Evolutionary conservation across 2,888 invertebrate genomes (phyloP).

Genomic region (Amphipoea oculea): DNA sequence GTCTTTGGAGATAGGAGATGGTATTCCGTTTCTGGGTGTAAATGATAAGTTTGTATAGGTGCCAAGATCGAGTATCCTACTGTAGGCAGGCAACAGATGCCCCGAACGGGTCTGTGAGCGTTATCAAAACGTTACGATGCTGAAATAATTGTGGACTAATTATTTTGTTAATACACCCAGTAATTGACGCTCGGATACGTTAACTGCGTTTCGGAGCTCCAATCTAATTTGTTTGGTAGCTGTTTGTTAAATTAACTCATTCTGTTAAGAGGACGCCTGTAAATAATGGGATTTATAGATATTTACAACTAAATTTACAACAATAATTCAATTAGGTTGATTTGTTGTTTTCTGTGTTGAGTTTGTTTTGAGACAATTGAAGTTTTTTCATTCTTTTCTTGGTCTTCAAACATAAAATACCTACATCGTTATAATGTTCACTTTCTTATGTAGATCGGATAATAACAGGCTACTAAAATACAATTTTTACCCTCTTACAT

Average conservation of each 20-base stretch:
- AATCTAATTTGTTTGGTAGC: constrained; percentile 68
- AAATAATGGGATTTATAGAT: constrained; percentile 48
- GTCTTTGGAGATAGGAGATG: constrained; percentile 49
- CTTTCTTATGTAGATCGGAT: constrained; percentile 6
- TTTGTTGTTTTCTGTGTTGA: background rate
- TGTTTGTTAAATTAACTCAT: constrained; percentile 56
- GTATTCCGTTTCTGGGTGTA: constrained; percentile 14
- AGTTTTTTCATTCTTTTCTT: background rate
- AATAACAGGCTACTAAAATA: background rate
- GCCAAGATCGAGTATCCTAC: constrained; percentile 73
- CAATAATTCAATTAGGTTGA: constrained; percentile 19
- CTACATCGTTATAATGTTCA: background rate
- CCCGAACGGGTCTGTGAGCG: constrained; percentile 79
- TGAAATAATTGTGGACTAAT: constrained; percentile 84
- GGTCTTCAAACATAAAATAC: background rate
- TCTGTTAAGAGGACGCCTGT: constrained; percentile 44
- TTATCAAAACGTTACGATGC: constrained; percentile 79
- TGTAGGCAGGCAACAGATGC: constrained; percentile 87
- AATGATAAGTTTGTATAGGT: constrained; percentile 64
- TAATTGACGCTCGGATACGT: constrained; percentile 68
- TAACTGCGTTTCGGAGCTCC: constrained; percentile 65
- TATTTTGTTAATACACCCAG: constrained; percentile 82
- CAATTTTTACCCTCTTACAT: background rate
- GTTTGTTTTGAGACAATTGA: constrained; percentile 3
- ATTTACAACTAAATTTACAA: constrained; percentile 20